Conservation (phyloP, 2,888 invertebrate genomes). For the Dilophus febrilis region DNA sequence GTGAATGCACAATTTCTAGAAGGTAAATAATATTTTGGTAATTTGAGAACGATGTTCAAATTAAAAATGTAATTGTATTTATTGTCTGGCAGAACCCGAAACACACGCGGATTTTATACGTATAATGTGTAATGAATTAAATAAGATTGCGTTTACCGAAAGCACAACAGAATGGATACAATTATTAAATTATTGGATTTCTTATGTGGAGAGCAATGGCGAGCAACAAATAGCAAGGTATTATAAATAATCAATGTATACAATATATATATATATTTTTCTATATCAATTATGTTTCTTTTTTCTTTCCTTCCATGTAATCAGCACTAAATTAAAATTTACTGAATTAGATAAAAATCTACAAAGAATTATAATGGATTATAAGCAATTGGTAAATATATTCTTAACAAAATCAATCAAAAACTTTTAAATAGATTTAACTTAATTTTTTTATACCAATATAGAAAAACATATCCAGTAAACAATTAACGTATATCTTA, state of each 20-base stretch:
- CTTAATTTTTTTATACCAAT: background rate
- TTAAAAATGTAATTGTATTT: too few relatives aligned
- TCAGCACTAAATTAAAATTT: background rate
- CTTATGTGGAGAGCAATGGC: too few relatives aligned
- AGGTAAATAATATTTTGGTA: too few relatives aligned
- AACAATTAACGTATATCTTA: constrained; percentile 9
- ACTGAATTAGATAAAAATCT: background rate
- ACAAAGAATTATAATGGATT: background rate
- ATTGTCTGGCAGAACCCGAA: background rate
- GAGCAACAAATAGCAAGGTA: too few relatives aligned
- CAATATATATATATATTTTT: background rate
- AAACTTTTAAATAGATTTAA: background rate
- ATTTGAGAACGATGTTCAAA: too few relatives aligned
- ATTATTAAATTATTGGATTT: too few relatives aligned
- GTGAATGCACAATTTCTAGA: too few relatives aligned
- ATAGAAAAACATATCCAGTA: background rate
- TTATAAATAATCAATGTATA: background rate
- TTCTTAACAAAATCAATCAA: background rate
- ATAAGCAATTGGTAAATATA: background rate
- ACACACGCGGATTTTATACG: background rate
- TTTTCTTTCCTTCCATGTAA: background rate
- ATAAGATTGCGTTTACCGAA: background rate
- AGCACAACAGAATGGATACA: background rate
- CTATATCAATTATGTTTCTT: background rate
- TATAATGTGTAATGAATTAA: background rate